phyloP scores from a whole-genome alignment of 2,888 invertebrate species.

The Lapara coniferarum region DNA sequence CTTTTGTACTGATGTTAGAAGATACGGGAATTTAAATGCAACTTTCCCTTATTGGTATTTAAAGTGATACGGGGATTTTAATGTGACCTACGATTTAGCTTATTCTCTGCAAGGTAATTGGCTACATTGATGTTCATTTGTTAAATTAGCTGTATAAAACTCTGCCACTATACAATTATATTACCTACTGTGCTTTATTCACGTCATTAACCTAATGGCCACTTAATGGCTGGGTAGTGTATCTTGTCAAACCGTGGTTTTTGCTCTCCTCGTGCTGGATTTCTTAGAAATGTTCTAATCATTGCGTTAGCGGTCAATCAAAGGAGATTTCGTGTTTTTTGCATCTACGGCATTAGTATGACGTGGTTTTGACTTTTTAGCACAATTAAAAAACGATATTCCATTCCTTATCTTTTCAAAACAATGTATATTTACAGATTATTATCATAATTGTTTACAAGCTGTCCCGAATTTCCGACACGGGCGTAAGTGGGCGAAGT shows the following conservation, averaged over 20 bases:
- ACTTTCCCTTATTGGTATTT: no score
- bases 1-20: background rate
- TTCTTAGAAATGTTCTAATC: slow-evolving; percentile 31
- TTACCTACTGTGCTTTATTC: slow-evolving; percentile 13
- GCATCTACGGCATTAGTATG: slow-evolving; percentile 12
- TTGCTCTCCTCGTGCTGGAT: slow-evolving; percentile 6
- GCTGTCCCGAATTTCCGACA: slow-evolving; percentile 29
- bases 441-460: slow-evolving; percentile 34
- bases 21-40: no score
- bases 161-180: slow-evolving; percentile 10
- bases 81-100: background rate
- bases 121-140: background rate
- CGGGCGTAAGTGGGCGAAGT: slow-evolving; percentile 66
- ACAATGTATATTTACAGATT: slow-evolving; percentile 12
- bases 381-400: no score
- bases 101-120: background rate
- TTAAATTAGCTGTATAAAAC: slow-evolving; percentile 11
- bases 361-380: slow-evolving; percentile 5
- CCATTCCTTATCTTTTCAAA: background rate
- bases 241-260: slow-evolving; percentile 21
- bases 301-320: slow-evolving; percentile 34
- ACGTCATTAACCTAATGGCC: slow-evolving; percentile 20
- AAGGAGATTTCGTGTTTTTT: slow-evolving; percentile 39
- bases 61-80: background rate
- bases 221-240: slow-evolving; percentile 1